These are phyloP conservation scores for Pogonophryne albipinna DNA, from an alignment of 2,797 vertebrate species.

Conservation along the genomic window DNA sequence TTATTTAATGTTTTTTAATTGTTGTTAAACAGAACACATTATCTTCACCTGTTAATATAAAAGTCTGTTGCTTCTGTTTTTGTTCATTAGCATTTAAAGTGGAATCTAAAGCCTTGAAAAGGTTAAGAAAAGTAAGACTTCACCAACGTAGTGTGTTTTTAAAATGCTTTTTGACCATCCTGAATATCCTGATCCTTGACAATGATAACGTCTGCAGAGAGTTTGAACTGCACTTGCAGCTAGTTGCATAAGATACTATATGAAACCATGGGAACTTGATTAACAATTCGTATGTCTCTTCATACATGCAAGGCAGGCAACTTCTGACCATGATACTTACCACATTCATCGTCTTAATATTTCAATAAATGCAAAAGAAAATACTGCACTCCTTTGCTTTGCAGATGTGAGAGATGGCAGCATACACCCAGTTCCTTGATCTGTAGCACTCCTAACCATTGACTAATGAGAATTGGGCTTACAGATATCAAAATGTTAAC, in stretches of 20 bases:
- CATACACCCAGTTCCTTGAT: constrained; percentile 10
- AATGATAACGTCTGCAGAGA: background rate
- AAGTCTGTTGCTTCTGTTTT: background rate
- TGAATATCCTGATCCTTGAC: background rate
- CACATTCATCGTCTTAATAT: constrained; percentile 4
- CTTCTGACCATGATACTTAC: background rate
- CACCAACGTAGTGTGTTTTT: background rate
- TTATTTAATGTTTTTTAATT: background rate
- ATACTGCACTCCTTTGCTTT: background rate
- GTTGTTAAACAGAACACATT: background rate
- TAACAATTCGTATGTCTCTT: background rate
- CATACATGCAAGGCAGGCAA: background rate
- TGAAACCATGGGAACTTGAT: background rate
- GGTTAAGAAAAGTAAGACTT: background rate
- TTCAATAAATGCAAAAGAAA: background rate
- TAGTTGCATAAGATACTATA: no score
- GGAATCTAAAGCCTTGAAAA: background rate
- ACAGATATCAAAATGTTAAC: constrained; percentile 18
- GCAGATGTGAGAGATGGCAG: background rate
- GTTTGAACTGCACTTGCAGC: background rate
- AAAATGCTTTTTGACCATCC: background rate
- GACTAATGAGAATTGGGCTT: constrained; percentile 1
- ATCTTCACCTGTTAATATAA: background rate
- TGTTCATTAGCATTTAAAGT: background rate
- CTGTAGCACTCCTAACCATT: constrained; percentile 8